phyloP scores from a whole-genome alignment of 1,140 invertebrate species.

The Drosophila serrata region DNA sequence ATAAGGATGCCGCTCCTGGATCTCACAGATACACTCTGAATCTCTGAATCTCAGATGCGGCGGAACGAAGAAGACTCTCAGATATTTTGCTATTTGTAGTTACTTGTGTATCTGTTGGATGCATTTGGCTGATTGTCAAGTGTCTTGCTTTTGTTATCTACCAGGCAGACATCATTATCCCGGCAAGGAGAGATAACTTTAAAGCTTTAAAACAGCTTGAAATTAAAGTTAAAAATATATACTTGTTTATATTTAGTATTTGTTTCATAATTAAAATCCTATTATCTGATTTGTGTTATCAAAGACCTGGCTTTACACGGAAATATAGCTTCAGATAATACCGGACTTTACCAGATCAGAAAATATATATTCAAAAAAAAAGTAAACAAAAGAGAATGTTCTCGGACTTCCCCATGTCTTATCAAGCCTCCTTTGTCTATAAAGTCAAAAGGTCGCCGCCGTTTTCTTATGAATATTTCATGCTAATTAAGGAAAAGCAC shows the following conservation, averaged over 20 bases:
- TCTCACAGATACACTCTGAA: conserved; percentile 20
- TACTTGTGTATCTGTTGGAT: conserved; percentile 67
- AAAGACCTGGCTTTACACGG: not conserved
- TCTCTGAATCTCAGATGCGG: conserved; percentile 28
- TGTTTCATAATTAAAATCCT: not conserved
- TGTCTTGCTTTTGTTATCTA: conserved; percentile 61
- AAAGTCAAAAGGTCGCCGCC: conserved; percentile 54
- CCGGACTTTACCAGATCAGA: conserved; percentile 10
- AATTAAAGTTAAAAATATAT: not conserved
- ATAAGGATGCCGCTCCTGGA: conserved; percentile 43
- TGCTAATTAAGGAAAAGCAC: not conserved
- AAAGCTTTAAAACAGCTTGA: conserved; percentile 1
- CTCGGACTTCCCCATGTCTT: conserved; percentile 25
- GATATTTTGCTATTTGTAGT: conserved; percentile 57
- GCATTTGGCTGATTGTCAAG: conserved; percentile 76
- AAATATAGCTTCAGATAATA: conserved; percentile 4
- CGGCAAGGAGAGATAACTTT: conserved; percentile 4
- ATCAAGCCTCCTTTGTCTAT: conserved; percentile 58
- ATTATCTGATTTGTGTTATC: not conserved
- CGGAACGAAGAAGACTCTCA: conserved; percentile 31
- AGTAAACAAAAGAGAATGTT: not conserved
- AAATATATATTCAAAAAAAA: not conserved
- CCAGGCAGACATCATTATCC: conserved; percentile 67
- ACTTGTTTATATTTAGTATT: not conserved
- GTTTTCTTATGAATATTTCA: conserved; percentile 28